phyloP scores from a whole-genome alignment of 64 coral and sea anemone genomes.

The Catalaphyllia jardinei region DNA sequence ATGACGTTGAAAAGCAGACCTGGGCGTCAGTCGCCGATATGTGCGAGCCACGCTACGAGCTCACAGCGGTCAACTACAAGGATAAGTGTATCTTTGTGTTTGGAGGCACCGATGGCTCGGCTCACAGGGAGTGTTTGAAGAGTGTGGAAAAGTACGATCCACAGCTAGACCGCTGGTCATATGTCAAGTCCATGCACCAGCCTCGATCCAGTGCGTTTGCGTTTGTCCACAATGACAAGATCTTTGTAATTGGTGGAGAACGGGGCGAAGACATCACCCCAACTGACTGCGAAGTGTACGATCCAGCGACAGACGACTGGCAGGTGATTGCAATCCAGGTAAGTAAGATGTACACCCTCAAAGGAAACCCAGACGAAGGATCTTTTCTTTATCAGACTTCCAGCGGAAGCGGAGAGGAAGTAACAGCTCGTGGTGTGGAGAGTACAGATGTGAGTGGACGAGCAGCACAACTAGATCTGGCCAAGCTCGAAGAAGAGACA shows the following conservation, averaged over 20 bases:
- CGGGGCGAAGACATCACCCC: constrained; percentile 40
- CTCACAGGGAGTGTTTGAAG: constrained; percentile 27
- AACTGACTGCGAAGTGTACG: constrained; percentile 31
- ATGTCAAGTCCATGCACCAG: constrained; percentile 45
- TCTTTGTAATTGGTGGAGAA: constrained; percentile 48
- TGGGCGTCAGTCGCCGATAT: constrained; percentile 33
- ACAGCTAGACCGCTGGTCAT: constrained; percentile 14
- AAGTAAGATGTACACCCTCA: background rate
- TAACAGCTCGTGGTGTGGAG: background rate
- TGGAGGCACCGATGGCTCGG: constrained; percentile 34
- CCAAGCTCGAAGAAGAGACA: background rate
- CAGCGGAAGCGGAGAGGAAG: background rate
- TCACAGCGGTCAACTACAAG: constrained; percentile 43
- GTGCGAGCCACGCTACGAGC: constrained; percentile 31
- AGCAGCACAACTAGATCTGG: background rate
- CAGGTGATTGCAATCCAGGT: constrained; percentile 28
- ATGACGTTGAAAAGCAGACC: constrained; percentile 24
- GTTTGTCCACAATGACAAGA: constrained; percentile 39
- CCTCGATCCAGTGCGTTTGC: constrained; percentile 41
- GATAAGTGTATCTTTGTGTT: constrained; percentile 37
- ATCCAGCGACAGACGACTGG: constrained; percentile 37
- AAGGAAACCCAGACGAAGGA: constrained; percentile 17
- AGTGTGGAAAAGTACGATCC: constrained; percentile 39
- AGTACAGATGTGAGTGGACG: background rate
- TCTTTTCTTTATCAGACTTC: constrained; percentile 11